Percentiles rank a stretch among this genome's conserved stretches.
These are phyloP conservation scores for Poeciliopsis prolifica DNA, from an alignment of 2,113 vertebrate genomes.

Conservation along the genomic window DNA sequence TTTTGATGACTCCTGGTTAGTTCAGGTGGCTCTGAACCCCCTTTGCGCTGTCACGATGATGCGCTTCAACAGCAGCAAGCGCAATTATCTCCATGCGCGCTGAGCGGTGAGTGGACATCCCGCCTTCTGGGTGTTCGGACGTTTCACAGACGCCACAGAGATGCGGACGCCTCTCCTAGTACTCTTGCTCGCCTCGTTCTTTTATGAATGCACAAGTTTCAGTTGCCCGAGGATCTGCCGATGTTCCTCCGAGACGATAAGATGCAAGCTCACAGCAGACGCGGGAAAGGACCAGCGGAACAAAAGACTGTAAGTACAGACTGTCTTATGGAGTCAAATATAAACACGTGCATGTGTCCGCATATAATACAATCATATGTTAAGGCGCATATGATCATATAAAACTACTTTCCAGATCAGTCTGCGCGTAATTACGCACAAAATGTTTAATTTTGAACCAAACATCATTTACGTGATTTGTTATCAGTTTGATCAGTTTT, in stretches of 20 bases:
- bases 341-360: background rate
- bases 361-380: background rate
- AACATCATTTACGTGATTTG: background rate
- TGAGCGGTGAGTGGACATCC: background rate
- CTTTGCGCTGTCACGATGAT: background rate
- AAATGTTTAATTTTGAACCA: background rate
- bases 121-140: background rate
- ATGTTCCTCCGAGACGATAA: slow-evolving; percentile 46
- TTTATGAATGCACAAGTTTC: slow-evolving; percentile 23
- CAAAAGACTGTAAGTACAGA: slow-evolving; percentile 51
- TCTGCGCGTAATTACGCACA: slow-evolving; percentile 27
- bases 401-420: background rate
- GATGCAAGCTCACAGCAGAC: slow-evolving; percentile 50
- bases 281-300: slow-evolving; percentile 11
- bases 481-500: no score
- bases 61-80: background rate
- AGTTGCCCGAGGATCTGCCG: slow-evolving; percentile 58
- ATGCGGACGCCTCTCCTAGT: slow-evolving; percentile 37
- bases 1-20: background rate
- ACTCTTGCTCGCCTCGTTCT: slow-evolving; percentile 12
- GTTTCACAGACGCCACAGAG: background rate
- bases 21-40: background rate
- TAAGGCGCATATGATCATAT: background rate
- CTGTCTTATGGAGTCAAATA: background rate
- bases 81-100: background rate